Conservation (phyloP, 2,797 vertebrate genomes). For the Tachyglossus aculeatus region DNA sequence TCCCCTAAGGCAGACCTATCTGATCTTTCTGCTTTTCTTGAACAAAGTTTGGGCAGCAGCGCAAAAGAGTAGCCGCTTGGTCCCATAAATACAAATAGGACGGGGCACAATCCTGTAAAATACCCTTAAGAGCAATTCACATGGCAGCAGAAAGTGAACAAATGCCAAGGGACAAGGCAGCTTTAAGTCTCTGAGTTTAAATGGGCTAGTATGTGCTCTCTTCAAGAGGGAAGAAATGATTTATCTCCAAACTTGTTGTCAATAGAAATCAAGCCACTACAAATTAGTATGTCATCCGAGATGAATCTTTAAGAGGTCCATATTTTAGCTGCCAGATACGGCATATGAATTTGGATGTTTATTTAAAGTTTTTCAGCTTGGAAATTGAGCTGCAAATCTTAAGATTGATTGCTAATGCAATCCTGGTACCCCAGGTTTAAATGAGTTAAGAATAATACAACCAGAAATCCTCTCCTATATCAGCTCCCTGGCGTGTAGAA, state of each 20-base stretch:
- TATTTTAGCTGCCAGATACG: background rate
- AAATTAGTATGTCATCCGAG: conserved; percentile 12
- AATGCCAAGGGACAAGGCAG: background rate
- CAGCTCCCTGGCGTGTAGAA: no score
- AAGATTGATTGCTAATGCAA: background rate
- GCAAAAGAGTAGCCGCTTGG: no score
- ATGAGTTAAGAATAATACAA: background rate
- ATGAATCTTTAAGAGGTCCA: conserved; percentile 2
- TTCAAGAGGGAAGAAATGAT: conserved; percentile 6
- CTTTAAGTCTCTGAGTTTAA: background rate
- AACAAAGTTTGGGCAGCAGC: no score
- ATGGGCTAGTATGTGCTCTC: background rate
- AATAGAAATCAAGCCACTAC: background rate
- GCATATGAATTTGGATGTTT: background rate
- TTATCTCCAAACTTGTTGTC: conserved; percentile 10
- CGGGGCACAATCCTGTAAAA: no score
- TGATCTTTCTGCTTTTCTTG: no score
- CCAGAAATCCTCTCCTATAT: no score
- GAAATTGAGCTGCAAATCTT: background rate
- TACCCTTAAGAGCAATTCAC: no score
- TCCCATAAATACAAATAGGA: no score
- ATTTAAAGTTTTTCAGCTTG: conserved; percentile 3
- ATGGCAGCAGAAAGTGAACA: no score
- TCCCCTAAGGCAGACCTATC: no score
- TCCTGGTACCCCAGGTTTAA: conserved; percentile 3